Conservation (phyloP, 2,797 vertebrate species). For the Anguilla megastoma region DNA sequence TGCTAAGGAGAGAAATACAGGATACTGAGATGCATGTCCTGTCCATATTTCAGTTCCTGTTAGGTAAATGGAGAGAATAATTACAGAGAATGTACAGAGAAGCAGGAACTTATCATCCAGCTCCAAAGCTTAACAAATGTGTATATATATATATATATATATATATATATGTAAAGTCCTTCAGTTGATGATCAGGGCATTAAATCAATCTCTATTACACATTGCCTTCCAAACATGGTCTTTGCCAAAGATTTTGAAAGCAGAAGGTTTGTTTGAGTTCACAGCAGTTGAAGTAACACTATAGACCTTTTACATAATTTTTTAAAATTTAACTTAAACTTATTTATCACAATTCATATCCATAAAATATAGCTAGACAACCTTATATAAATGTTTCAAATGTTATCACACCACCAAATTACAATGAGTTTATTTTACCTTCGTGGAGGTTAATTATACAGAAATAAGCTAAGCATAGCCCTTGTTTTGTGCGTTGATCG, state of each 20-base stretch:
- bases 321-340: no score
- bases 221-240: background rate
- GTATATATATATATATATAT: no score
- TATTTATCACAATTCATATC: background rate
- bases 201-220: background rate
- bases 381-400: background rate
- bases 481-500: background rate
- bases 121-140: background rate
- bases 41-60: background rate
- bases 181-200: no score
- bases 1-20: background rate
- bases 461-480: background rate
- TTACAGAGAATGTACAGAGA: background rate
- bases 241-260: background rate
- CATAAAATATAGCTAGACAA: background rate
- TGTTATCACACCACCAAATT: background rate
- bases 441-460: background rate
- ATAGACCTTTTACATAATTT: no score
- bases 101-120: background rate
- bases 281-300: background rate
- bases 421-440: background rate
- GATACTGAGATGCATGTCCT: background rate
- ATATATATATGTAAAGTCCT: no score
- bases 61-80: background rate
- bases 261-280: background rate